A percentile compares a stretch with the other conserved stretches of the same genome.
phyloP scores from a whole-genome alignment of 2,888 invertebrate genomes.

The Cerastoderma edule region DNA sequence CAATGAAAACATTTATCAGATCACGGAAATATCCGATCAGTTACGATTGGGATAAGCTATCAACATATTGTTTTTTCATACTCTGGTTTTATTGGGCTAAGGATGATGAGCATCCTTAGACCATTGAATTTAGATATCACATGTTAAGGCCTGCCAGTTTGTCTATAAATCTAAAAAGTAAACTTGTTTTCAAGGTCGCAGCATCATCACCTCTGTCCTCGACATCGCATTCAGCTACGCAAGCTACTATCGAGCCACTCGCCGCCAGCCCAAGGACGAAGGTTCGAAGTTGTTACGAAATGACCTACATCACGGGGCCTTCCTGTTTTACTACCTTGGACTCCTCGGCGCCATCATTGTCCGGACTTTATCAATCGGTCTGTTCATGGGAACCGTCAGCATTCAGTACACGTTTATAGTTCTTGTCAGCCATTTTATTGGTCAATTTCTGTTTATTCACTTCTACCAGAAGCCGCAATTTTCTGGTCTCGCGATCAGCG shows the following conservation, averaged over 20 bases:
- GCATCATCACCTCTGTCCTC: conserved; percentile 11
- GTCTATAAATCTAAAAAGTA: too few relatives aligned
- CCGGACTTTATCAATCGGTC: conserved; percentile 6
- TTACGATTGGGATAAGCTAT: too few relatives aligned
- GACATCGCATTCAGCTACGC: conserved; percentile 2
- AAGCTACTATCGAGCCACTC: conserved; percentile 1
- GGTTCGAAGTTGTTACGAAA: not conserved
- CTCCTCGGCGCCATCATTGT: conserved; percentile 16
- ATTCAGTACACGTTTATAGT: not conserved
- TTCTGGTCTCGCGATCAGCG: conserved; percentile 5
- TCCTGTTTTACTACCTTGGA: conserved; percentile 11
- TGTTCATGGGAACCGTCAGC: conserved; percentile 11
- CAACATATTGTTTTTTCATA: too few relatives aligned
- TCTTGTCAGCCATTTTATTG: conserved; percentile 6
- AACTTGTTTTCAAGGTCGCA: conserved; percentile 8
- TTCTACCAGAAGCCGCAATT: conserved; percentile 12
- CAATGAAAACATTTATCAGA: too few relatives aligned
- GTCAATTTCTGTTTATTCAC: conserved; percentile 15
- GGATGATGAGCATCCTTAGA: too few relatives aligned
- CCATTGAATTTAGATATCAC: too few relatives aligned
- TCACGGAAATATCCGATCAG: too few relatives aligned
- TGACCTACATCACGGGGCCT: not conserved
- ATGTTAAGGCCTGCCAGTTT: too few relatives aligned
- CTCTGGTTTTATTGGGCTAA: too few relatives aligned
- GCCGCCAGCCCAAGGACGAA: conserved; percentile 8